phyloP scores from a whole-genome alignment of 2,888 invertebrate species.

The Lasioglossum leucozonium region DNA sequence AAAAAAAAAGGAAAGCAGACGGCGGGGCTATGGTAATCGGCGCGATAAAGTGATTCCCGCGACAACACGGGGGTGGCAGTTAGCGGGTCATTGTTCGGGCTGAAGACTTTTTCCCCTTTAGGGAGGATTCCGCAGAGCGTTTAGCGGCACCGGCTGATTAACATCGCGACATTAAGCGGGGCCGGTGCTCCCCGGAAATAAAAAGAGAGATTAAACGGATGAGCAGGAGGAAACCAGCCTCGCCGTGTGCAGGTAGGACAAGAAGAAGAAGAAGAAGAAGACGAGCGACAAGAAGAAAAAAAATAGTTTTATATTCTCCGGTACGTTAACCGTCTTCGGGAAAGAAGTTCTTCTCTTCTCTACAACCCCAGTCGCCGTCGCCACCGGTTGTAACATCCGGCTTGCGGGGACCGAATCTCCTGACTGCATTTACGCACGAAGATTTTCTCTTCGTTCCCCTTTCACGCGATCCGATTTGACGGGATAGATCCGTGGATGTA shows the following conservation, averaged over 20 bases:
- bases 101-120: conserved; percentile 25
- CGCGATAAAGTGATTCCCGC: conserved; percentile 54
- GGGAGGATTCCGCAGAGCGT: conserved; percentile 25
- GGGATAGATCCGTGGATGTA: not conserved
- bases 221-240: not conserved
- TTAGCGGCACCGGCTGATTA: conserved; percentile 40
- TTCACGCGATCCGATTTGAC: not conserved
- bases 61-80: conserved; percentile 45
- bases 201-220: conserved; percentile 15
- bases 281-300: not conserved
- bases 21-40: conserved; percentile 53
- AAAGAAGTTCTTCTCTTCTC: not conserved
- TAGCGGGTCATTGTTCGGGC: conserved; percentile 45
- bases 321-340: not conserved
- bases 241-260: not conserved
- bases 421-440: not conserved
- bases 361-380: not conserved
- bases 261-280: not conserved
- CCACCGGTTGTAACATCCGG: not conserved
- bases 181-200: conserved; percentile 22
- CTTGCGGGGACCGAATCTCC: not conserved
- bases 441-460: not conserved
- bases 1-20: conserved; percentile 34
- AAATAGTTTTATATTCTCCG: conserved; percentile 4
- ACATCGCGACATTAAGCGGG: conserved; percentile 40